Conservation (phyloP, 2,797 vertebrate genomes). For the Limnodromus scolopaceus region DNA sequence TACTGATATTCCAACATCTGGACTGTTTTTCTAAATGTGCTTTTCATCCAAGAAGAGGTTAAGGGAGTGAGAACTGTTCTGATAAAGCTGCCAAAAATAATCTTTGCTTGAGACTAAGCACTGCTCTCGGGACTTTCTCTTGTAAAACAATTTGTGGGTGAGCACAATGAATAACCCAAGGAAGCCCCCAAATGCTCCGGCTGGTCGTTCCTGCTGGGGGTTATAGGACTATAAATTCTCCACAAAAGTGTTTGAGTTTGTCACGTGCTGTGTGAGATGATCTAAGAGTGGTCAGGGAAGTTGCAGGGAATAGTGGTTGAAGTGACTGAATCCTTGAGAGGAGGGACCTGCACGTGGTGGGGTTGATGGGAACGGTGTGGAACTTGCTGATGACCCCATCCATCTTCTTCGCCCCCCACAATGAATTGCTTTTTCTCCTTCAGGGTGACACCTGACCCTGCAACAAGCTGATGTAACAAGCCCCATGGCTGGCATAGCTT, state of each 20-base stretch:
- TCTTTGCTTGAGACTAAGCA: background rate
- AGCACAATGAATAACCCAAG: background rate
- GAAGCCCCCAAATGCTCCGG: background rate
- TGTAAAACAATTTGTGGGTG: background rate
- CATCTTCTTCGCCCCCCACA: background rate
- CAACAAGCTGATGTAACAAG: fast-evolving
- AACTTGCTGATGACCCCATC: background rate
- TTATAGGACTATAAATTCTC: background rate
- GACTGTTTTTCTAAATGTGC: background rate
- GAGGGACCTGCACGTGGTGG: fast-evolving
- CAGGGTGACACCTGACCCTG: background rate
- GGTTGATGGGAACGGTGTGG: background rate
- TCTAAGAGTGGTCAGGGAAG: background rate
- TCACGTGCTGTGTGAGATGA: background rate
- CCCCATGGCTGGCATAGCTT: background rate
- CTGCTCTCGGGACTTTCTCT: fast-evolving
- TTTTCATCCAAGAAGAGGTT: constrained; percentile 24
- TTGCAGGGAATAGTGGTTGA: background rate
- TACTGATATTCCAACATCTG: constrained; percentile 9
- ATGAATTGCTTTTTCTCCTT: background rate
- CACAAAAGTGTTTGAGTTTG: background rate
- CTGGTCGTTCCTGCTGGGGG: background rate
- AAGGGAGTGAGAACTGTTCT: constrained; percentile 9
- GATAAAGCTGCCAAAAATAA: constrained; percentile 43
- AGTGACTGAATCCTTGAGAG: background rate